Base-by-base conservation (phyloP, 2,888 invertebrate species). In the Drosophila pseudotakahashii region DNA sequence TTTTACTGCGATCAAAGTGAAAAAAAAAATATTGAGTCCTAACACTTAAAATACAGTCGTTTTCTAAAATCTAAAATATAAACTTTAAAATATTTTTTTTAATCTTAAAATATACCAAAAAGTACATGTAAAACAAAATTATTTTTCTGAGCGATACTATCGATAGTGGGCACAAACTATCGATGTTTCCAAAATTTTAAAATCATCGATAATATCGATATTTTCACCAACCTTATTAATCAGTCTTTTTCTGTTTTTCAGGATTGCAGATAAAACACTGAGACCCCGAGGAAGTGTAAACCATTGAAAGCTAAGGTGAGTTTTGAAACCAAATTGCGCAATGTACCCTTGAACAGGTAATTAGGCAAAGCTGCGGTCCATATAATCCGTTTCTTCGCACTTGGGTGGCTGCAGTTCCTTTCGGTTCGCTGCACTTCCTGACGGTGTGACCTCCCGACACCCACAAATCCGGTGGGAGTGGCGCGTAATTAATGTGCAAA, bases 401-500 rank as follows among this genome's bases (percentile, higher is more conserved):
- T 55, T 63, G 64, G 76, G 66, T 70, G 70, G 64, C 58, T 74
- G 81, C 79, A 75, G 61, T 32, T 47, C 30, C 14, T 47, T 47
- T 16, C 16, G 57, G 55, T 74, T 69, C 7, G 47, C 72, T 68
- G 63, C 63, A 61, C 52, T 60, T 55, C 54, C 23, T 67, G 58
- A 53, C 13, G 44, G 55, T 37, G 30, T 61, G 76, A 74, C 58
- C 71, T 76, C 47, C 64, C 62, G 71, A 67, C 61, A 74, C 68
- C 11, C 11, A 7, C 13, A 16, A 52, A 45, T 14, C 7, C 14
- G 19, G 19, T 19, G 19, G 19, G 19, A 2, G 7, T 2, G 19
- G 19, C 19, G 7, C 62, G 81, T 71, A 84, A 81, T 81, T 79
- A 68, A 67, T 69, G 76, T 77, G 72, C 76, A 77, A 68, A 80